Conservation (phyloP, 2,888 invertebrate species). For the Drosophila antonietae region DNA sequence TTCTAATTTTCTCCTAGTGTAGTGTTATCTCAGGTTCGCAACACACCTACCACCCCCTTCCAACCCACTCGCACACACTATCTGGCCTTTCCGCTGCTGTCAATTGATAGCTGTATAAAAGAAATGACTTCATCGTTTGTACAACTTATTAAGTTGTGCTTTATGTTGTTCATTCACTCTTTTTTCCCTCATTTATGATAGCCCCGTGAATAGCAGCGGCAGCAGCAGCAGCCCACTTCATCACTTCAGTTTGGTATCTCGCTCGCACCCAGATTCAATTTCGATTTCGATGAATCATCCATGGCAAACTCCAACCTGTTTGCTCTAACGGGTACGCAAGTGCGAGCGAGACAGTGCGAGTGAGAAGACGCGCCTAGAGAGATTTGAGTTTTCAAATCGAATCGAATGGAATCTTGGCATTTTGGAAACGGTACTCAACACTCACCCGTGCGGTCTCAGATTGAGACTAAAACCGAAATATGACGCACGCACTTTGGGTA, state of each 20-base stretch:
- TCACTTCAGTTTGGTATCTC: background rate
- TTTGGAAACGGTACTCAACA: slow-evolving; percentile 58
- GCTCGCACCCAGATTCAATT: slow-evolving; percentile 23
- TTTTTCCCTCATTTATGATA: slow-evolving; percentile 8
- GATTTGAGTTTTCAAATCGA: slow-evolving; percentile 16
- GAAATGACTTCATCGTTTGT: slow-evolving; percentile 67
- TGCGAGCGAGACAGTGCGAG: background rate
- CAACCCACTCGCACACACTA: background rate
- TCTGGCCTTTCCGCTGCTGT: slow-evolving; percentile 14
- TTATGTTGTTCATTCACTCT: slow-evolving; percentile 39
- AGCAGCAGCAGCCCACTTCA: slow-evolving; percentile 5
- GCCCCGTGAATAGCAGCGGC: slow-evolving; percentile 3
- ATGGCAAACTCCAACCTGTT: slow-evolving; percentile 65
- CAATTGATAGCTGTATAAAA: slow-evolving; percentile 53
- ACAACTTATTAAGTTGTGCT: slow-evolving; percentile 40
- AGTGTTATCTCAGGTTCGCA: slow-evolving; percentile 5
- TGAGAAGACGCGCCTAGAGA: slow-evolving; percentile 29
- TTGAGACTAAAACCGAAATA: slow-evolving; percentile 83
- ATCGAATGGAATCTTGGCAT: slow-evolving; percentile 18
- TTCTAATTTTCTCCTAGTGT: background rate
- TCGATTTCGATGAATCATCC: slow-evolving; percentile 45
- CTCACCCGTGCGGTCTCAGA: slow-evolving; percentile 81
- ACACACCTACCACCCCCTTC: background rate
- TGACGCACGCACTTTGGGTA: slow-evolving; percentile 82
- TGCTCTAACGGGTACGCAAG: slow-evolving; percentile 34